Base-by-base conservation (phyloP, 1,140 invertebrate genomes). In the Chelonus insularis region DNA sequence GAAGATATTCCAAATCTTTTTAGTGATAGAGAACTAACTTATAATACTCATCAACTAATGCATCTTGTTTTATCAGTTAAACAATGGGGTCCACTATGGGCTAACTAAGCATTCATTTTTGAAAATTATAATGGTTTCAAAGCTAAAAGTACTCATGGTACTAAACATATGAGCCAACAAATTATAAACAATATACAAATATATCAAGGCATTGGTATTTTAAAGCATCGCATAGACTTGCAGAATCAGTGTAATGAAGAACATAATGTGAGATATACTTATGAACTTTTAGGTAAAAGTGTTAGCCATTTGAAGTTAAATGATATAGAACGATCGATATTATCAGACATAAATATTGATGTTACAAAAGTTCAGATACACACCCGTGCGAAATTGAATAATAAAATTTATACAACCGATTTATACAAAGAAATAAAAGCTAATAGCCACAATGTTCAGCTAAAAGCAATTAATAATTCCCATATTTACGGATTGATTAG, bases 51-150 rank as follows among this genome's bases (percentile, higher is more conserved):
- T 34, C 62, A 71, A 7, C 50, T 68, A 9, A 32, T 48, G 32
- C 70, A 71, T 64, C 47, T 69, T 7, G 55, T 59, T n/a, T 47
- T 68, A 8, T 54, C 34, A 41, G 68, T 69, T 6, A 55, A 58
- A 32, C 56, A 66, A 37, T 71, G 68, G 65, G 68, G 70, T 37
- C 70, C 68, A 48, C 45, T 72, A 18, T 68, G 65, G 62, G 61
- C 60, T 7, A 45, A 37, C 0, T 66, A 62, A 1, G 52, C 67
- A 4, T 68, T 71, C 37, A 52, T 59, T 16, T 68, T 66, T 62
- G 67, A 71, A 64, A 59, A 62, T 58, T 62, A 34, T 8, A 68
- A 66, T 23, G 68, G 59, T 14, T 59, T 67, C 57, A 23, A 68
- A 11, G 45, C 63, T n/a, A 64, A 62, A 43, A 52, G 54, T n/a